Evolutionary conservation across 2,113 vertebrate species (phyloP).

Genomic region (Hystrix cristata): DNA sequence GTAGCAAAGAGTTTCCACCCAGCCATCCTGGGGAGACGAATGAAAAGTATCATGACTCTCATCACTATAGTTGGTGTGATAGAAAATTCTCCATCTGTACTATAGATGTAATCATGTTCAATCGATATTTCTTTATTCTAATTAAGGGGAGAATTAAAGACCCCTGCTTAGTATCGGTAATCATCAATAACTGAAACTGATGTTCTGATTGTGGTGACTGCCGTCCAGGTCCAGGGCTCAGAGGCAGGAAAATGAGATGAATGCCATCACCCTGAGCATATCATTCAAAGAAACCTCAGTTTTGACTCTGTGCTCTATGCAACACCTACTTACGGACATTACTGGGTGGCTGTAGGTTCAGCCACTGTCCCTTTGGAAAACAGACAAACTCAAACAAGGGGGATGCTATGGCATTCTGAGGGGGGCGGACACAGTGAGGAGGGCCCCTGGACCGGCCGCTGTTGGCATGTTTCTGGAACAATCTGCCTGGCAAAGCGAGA

Average conservation of each 20-base stretch:
- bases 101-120: not conserved
- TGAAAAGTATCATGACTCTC: not conserved
- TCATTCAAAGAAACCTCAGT: not conserved
- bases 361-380: not conserved
- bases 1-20: not conserved
- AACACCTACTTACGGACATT: not conserved
- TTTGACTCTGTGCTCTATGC: not conserved
- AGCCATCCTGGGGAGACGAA: not conserved
- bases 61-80: not conserved
- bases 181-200: not conserved
- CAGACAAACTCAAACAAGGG: no score
- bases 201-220: not conserved
- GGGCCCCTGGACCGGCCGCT: not conserved
- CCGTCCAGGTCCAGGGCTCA: not conserved
- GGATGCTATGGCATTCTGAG: accelerated
- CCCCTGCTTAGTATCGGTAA: not conserved
- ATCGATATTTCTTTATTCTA: not conserved
- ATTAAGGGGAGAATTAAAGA: not conserved
- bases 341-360: not conserved
- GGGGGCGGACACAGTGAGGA: not conserved
- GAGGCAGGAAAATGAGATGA: not conserved
- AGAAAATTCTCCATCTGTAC: not conserved
- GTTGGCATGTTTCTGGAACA: not conserved
- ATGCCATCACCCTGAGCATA: no score
- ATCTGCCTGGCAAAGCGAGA: not conserved